Evolutionary conservation across 1,140 invertebrate species (phyloP).

Genomic region (Formica exsecta): DNA sequence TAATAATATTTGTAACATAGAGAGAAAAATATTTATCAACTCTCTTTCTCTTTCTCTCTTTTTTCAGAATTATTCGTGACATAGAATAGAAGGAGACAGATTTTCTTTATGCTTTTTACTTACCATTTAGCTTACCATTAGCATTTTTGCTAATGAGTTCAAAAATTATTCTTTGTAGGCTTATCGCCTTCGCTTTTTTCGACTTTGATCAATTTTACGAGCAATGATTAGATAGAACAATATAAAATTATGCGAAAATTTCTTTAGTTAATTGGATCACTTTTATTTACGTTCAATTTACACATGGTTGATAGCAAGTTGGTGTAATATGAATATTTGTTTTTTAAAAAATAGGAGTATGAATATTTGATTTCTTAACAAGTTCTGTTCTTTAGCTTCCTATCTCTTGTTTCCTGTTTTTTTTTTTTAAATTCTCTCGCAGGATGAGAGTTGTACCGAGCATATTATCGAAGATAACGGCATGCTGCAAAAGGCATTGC

Average conservation of each 20-base stretch:
- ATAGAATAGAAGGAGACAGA: not conserved
- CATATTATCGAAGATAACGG: slow-evolving; percentile 38
- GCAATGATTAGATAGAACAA: not conserved
- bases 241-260: not conserved
- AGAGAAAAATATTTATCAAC: not conserved
- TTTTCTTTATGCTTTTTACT: not conserved
- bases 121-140: not conserved
- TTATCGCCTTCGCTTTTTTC: not conserved
- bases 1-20: not conserved
- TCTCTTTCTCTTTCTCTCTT: not conserved
- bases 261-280: not conserved
- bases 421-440: slow-evolving; percentile 21
- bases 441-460: slow-evolving; percentile 17
- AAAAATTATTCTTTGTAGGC: not conserved
- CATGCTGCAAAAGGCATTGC: slow-evolving; percentile 37
- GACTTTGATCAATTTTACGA: not conserved
- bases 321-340: slow-evolving; percentile 5
- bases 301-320: not conserved
- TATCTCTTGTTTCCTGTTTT: slow-evolving; percentile 38
- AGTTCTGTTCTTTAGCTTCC: not conserved
- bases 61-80: not conserved
- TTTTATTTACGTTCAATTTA: not conserved
- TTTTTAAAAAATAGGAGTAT: not conserved
- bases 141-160: not conserved
- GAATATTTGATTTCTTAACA: slow-evolving; percentile 33